Conservation (phyloP, 1,140 invertebrate species). For the Drosophila kohkoa region DNA sequence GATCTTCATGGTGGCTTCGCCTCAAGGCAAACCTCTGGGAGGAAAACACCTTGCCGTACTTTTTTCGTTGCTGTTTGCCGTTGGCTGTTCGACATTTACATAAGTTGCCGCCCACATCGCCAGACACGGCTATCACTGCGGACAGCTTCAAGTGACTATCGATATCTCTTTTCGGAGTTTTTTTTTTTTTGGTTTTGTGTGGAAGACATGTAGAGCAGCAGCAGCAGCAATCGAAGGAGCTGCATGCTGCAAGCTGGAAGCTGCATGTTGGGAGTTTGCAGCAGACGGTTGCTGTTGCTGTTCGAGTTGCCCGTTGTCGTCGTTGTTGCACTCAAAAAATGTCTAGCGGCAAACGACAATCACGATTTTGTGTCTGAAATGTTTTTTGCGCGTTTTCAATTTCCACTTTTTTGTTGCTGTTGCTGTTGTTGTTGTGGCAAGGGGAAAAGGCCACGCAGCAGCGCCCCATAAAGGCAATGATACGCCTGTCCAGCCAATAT, state of each 20-base stretch:
- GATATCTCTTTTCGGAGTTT: conserved; percentile 23
- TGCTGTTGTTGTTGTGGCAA: conserved; percentile 15
- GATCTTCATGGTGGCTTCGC: conserved; percentile 4
- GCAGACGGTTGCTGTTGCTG: conserved; percentile 9
- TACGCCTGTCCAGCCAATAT: conserved; percentile 48
- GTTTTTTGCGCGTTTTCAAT: conserved; percentile 80
- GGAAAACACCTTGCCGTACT: background rate
- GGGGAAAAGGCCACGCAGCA: conserved; percentile 68
- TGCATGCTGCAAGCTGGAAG: background rate
- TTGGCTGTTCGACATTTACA: conserved; percentile 11
- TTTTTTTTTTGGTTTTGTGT: background rate
- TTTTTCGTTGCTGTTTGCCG: background rate
- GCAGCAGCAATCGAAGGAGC: background rate
- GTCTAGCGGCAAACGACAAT: conserved; percentile 81
- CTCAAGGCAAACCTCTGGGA: conserved; percentile 23
- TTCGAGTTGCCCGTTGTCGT: background rate
- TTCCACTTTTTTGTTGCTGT: conserved; percentile 53
- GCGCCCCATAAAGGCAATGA: conserved; percentile 32
- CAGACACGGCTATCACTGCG: background rate
- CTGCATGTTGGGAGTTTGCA: background rate
- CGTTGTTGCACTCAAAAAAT: conserved; percentile 49
- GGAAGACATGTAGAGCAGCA: conserved; percentile 24
- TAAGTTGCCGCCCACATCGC: conserved; percentile 36
- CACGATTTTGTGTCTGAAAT: conserved; percentile 80
- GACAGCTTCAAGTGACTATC: conserved; percentile 26